phyloP scores from a whole-genome alignment of 2,888 invertebrate genomes.

The Coremacera marginata region DNA sequence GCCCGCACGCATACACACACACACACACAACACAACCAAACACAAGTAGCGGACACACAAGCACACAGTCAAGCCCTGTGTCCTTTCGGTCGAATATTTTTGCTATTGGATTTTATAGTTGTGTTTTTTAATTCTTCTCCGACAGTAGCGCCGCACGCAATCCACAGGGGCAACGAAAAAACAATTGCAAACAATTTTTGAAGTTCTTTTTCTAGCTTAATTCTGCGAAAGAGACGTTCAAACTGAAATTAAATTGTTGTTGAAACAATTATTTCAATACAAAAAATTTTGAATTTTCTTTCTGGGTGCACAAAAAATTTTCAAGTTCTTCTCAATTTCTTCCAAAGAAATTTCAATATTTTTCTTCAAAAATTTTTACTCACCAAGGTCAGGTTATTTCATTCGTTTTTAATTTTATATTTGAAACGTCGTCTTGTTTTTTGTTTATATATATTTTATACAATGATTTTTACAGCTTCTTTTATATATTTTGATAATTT shows the following conservation, averaged over 20 bases:
- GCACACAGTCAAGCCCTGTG: not conserved
- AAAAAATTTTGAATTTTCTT: slow-evolving; percentile 46
- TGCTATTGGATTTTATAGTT: not conserved
- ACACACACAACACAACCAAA: too few relatives aligned
- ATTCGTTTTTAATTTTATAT: slow-evolving; percentile 28
- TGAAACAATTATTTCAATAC: slow-evolving; percentile 40
- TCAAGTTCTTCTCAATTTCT: slow-evolving; percentile 26
- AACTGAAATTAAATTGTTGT: slow-evolving; percentile 30
- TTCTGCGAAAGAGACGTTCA: slow-evolving; percentile 23
- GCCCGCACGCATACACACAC: not conserved
- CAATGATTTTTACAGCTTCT: not conserved
- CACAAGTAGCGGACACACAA: too few relatives aligned
- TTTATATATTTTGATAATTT: not conserved
- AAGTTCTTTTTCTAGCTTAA: slow-evolving; percentile 10
- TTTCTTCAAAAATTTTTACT: slow-evolving; percentile 14
- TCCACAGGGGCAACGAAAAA: slow-evolving; percentile 3
- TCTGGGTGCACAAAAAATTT: slow-evolving; percentile 33
- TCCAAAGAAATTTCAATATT: slow-evolving; percentile 17
- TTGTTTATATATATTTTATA: not conserved
- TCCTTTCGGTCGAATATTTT: not conserved
- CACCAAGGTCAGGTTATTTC: slow-evolving; percentile 38
- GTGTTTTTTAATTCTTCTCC: not conserved
- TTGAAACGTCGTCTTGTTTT: not conserved
- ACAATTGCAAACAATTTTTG: slow-evolving; percentile 13
- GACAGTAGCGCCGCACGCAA: not conserved